A percentile compares a stretch with the other conserved stretches of the same genome.
Evolutionary conservation across 2,113 vertebrate genomes (phyloP).

Genomic region (Pogonocichla stellata): DNA sequence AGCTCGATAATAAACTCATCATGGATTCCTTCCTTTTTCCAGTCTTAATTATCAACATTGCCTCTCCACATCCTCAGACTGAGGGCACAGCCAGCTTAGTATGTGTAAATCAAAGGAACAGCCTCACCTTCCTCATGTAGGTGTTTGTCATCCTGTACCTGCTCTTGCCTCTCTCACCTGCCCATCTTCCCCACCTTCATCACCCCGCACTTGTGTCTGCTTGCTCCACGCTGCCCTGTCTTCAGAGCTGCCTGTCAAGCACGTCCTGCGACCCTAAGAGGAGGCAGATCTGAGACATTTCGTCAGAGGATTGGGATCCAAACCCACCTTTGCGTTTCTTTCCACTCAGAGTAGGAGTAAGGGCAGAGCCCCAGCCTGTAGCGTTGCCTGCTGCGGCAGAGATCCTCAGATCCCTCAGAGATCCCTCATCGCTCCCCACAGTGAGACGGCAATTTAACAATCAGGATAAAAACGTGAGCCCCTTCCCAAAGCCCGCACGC

Average conservation of each 20-base stretch:
- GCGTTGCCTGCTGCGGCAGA: not conserved
- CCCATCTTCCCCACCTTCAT: no score
- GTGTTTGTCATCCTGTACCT: not conserved
- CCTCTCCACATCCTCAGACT: not conserved
- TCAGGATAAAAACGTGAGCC: accelerated
- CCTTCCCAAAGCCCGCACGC: accelerated
- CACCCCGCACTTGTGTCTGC: not conserved
- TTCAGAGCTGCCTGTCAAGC: not conserved
- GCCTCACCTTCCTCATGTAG: not conserved
- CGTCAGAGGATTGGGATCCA: not conserved
- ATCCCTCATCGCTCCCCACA: accelerated
- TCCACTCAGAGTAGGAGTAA: not conserved
- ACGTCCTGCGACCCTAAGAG: not conserved
- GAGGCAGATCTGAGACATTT: not conserved
- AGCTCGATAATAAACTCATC: not conserved
- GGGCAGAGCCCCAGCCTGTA: accelerated
- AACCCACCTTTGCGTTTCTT: not conserved
- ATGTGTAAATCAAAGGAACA: not conserved
- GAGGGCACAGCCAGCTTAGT: not conserved
- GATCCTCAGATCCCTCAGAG: not conserved
- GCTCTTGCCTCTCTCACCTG: not conserved
- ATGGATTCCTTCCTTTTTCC: not conserved
- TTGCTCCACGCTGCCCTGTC: accelerated
- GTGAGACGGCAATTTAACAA: not conserved
- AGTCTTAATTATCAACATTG: not conserved